A percentile compares a stretch with the other conserved stretches of the same genome.
These are phyloP conservation scores for Phoxinus dragarum DNA, from an alignment of 2,797 vertebrate species.

Conservation along the genomic window DNA sequence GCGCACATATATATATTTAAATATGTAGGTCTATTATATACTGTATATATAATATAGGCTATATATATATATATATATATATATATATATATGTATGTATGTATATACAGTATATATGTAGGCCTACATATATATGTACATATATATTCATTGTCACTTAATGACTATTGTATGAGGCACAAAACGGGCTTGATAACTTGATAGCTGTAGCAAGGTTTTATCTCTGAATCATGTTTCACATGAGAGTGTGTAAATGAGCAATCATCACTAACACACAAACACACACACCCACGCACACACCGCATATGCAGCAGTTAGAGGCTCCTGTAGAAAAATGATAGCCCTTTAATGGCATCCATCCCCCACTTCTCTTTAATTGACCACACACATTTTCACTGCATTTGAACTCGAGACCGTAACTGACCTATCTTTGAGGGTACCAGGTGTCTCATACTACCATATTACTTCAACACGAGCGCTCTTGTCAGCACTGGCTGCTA, in stretches of 20 bases:
- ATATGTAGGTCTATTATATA: too few relatives aligned
- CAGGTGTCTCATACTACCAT: constrained; percentile 35
- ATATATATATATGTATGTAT: too few relatives aligned
- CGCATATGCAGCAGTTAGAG: not conserved
- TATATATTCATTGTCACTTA: not conserved
- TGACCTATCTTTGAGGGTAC: constrained; percentile 42
- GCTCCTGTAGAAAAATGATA: constrained; percentile 29
- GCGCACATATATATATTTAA: too few relatives aligned
- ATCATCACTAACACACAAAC: constrained; percentile 10
- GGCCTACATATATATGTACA: not conserved
- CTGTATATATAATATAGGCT: too few relatives aligned
- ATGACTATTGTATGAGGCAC: constrained; percentile 10
- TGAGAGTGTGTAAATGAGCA: constrained; percentile 2
- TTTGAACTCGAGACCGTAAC: constrained; percentile 33
- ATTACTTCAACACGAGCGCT: constrained; percentile 32
- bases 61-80: too few relatives aligned
- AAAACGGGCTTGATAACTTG: constrained; percentile 19
- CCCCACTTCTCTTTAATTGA: constrained; percentile 43
- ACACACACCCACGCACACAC: not conserved
- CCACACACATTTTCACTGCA: constrained; percentile 14
- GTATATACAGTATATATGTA: too few relatives aligned
- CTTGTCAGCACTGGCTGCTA: constrained; percentile 5
- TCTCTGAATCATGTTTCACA: constrained; percentile 38
- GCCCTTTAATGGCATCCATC: constrained; percentile 23
- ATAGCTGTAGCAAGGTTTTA: constrained; percentile 27